These are phyloP conservation scores for Zaprionus nigranus DNA, from an alignment of 1,140 invertebrate species.

Conservation along the genomic window DNA sequence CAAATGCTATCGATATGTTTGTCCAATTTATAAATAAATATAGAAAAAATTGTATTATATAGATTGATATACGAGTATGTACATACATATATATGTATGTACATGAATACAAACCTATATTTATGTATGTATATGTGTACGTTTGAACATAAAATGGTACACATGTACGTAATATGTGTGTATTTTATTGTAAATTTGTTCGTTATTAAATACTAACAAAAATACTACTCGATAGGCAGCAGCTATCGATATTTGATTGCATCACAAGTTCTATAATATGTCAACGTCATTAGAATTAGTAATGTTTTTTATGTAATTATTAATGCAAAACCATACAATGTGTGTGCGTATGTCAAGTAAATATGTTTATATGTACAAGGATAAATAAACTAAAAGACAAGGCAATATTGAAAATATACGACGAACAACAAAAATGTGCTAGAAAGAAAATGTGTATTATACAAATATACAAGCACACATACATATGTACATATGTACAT, in stretches of 20 bases:
- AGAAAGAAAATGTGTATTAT: background rate
- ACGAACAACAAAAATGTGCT: background rate
- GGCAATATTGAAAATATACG: background rate
- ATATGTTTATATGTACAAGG: background rate
- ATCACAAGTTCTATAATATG: background rate
- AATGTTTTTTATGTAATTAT: background rate
- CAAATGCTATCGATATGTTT: background rate
- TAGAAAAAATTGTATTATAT: background rate
- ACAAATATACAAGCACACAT: no score
- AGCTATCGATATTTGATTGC: background rate
- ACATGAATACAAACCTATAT: no score
- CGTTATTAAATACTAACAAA: background rate
- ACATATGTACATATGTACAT: no score
- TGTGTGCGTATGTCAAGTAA: background rate
- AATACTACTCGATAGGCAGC: background rate
- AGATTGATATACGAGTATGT: background rate
- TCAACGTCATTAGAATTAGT: background rate
- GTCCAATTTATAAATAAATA: background rate
- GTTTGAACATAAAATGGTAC: no score
- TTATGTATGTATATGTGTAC: no score
- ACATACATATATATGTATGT: background rate
- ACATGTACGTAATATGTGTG: no score
- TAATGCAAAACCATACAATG: background rate
- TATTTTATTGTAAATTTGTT: no score
- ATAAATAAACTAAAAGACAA: background rate